Evolutionary conservation across 2,888 invertebrate species (phyloP), one percentile per base, ranked within the genome.

Genomic region (Drosophila pseudotakahashii): DNA sequence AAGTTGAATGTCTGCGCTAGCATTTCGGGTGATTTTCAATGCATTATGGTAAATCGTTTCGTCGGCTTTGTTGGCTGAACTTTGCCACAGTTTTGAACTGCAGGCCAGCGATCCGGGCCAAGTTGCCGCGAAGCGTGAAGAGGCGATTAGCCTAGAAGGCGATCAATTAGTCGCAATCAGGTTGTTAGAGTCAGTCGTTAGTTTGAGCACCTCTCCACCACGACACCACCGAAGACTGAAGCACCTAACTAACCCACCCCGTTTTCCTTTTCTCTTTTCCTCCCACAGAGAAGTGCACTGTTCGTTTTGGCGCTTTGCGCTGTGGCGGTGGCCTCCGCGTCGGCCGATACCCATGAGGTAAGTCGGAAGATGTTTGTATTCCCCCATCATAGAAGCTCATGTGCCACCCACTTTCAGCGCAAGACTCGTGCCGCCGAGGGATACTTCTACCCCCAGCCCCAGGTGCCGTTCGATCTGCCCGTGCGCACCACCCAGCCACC

Each of bases 301-400:
- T 81, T 90, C 70, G 77, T 90, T 52, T 81, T 91, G 74, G 86
- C 90, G 89, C 82, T 91, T 64, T 91, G 91, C 89, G 90, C 78
- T 80, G 83, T 86, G 77, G 88, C 90, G 19, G 78, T 86, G 36
- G 83, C 81, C 79, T 88, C 83, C 59, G 78, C 78, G 55, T 76
- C 82, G 58, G 90, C 89, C 69, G 85, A 89, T 60, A 72, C 71
- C 44, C 86, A 87, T 80, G 81, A 78, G 89, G 91, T 90, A 89
- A 85, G 90, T 55, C 26, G 7, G 23, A 36, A 39, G 9, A 9
- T 13, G 13, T 9, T 2, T 9, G 0, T 0, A 10, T 2, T 10
- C 14, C 1, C 6, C 0, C 0, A 7, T 9, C 6, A 26, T 26
- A 32, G 41, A 23, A 41, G 16, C 63, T 64, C 3, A 52, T 34